A percentile compares a stretch with the other conserved stretches of the same genome.
These are phyloP conservation scores for Pelobates cultripes DNA, from an alignment of 2,797 vertebrate species.

Conservation along the genomic window DNA sequence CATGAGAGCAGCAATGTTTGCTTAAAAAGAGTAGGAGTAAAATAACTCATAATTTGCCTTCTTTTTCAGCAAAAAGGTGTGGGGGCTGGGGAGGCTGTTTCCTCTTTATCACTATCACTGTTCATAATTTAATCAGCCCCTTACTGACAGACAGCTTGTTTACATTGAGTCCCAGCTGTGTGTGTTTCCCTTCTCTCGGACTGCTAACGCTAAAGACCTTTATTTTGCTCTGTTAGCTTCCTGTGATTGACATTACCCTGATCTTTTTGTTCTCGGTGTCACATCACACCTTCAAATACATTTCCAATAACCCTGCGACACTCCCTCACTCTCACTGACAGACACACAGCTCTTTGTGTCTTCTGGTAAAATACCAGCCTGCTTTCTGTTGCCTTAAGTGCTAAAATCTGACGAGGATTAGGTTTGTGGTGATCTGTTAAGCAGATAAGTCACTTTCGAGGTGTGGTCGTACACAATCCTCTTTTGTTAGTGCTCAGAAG, in stretches of 20 bases:
- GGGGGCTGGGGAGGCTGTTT: no score
- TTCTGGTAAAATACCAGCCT: not conserved
- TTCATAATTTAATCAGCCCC: no score
- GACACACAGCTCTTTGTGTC: not conserved
- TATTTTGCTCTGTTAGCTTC: not conserved
- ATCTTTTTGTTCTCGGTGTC: not conserved
- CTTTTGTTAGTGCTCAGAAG: constrained; percentile 3
- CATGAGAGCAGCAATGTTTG: no score
- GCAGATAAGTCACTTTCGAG: constrained; percentile 11
- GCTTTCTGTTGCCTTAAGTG: constrained; percentile 33
- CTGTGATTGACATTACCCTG: not conserved
- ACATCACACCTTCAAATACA: not conserved
- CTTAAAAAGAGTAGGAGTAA: no score
- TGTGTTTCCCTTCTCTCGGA: not conserved
- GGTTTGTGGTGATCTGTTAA: constrained; percentile 6
- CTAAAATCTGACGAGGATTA: not conserved
- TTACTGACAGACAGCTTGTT: no score
- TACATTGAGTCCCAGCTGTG: no score
- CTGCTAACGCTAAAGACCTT: not conserved
- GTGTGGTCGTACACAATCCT: constrained; percentile 7
- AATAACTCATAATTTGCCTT: no score
- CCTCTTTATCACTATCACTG: no score
- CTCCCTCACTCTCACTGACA: not conserved
- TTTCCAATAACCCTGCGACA: not conserved
- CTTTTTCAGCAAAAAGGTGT: no score